A percentile compares a stretch with the other conserved stretches of the same genome.
These are phyloP conservation scores for Pelusios castaneus DNA, from an alignment of 2,113 vertebrate species.

Conservation along the genomic window DNA sequence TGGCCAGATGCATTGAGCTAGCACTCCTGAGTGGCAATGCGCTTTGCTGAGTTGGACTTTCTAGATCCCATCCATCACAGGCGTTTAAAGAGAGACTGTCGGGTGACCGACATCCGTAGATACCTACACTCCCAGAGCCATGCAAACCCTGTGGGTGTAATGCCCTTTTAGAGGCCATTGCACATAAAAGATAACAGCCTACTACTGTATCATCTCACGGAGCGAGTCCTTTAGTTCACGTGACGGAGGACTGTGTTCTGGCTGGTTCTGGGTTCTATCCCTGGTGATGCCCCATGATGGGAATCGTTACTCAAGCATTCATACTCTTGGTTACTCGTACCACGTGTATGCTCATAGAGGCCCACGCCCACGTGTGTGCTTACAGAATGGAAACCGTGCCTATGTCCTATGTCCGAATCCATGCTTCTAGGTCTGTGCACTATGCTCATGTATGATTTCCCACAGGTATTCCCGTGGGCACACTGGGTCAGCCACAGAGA, in stretches of 20 bases:
- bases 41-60: background rate
- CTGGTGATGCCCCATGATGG: background rate
- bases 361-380: background rate
- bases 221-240: background rate
- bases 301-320: background rate
- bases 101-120: fast-evolving
- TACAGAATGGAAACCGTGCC: background rate
- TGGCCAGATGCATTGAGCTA: fast-evolving
- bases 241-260: background rate
- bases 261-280: background rate
- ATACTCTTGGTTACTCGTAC: background rate
- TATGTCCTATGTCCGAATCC: no score
- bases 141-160: fast-evolving
- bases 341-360: background rate
- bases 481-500: fast-evolving
- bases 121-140: fast-evolving
- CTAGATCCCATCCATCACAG: background rate
- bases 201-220: fast-evolving
- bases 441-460: background rate
- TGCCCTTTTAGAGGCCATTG: background rate
- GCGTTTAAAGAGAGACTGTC: fast-evolving
- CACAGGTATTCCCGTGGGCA: background rate
- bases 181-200: background rate
- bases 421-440: background rate
- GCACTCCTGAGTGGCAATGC: fast-evolving